These are phyloP conservation scores for Solea solea DNA, from an alignment of 2,113 vertebrate species.

Conservation along the genomic window DNA sequence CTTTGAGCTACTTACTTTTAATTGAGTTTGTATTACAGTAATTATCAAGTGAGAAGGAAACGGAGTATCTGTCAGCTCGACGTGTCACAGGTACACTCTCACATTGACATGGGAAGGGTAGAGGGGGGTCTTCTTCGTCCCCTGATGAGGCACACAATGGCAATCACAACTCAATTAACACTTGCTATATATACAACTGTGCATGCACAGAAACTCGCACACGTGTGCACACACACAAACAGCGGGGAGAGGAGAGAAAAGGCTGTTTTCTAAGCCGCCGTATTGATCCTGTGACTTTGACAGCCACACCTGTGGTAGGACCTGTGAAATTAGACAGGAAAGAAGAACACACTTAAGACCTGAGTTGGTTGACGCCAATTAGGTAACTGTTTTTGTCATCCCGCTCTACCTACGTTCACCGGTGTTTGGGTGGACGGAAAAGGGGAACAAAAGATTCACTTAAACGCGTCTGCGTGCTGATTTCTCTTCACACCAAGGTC, in stretches of 20 bases:
- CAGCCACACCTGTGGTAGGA: conserved; percentile 71
- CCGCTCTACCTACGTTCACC: conserved; percentile 1
- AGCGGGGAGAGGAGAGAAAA: conserved; percentile 60
- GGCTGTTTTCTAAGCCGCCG: conserved; percentile 53
- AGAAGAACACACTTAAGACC: conserved; percentile 31
- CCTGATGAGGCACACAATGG: conserved; percentile 74
- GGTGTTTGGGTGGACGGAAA: conserved; percentile 23
- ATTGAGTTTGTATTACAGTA: conserved; percentile 77
- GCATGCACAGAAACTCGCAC: conserved; percentile 9
- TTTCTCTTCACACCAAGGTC: conserved; percentile 2
- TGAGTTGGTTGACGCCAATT: conserved; percentile 57
- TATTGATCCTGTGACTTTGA: conserved; percentile 69
- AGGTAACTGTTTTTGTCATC: conserved; percentile 48
- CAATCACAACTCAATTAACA: conserved; percentile 83
- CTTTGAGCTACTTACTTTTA: conserved; percentile 70
- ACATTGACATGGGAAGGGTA: conserved; percentile 66
- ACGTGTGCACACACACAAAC: conserved; percentile 28
- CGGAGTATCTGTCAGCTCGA: conserved; percentile 69
- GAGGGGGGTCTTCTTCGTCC: conserved; percentile 64
- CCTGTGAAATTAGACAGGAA: conserved; percentile 67
- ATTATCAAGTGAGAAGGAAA: conserved; percentile 77
- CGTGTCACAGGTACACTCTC: conserved; percentile 76
- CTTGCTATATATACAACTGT: conserved; percentile 80
- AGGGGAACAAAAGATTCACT: conserved; percentile 24
- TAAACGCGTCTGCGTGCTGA: neutral